Conservation (phyloP, 2,888 invertebrate species). For the Cerceris ruficornis region DNA sequence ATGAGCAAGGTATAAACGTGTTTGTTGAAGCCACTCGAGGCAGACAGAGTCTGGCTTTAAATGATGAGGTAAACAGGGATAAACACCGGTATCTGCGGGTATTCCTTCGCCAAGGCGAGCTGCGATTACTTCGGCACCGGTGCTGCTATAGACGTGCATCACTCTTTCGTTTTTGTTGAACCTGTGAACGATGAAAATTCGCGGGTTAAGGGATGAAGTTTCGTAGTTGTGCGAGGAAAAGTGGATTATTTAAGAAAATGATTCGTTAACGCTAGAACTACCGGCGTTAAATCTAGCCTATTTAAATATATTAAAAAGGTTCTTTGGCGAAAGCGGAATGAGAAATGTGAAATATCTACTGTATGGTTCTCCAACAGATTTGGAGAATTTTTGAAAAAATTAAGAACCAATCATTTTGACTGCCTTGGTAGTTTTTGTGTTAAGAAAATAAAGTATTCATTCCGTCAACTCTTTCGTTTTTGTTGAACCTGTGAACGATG, state of each 20-base stretch:
- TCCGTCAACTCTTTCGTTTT: conserved; percentile 83
- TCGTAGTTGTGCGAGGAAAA: neutral
- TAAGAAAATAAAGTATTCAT: no score
- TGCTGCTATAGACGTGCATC: conserved; percentile 88
- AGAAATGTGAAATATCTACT: no score
- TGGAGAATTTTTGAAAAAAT: no score
- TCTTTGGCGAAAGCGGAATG: no score
- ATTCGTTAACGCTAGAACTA: no score
- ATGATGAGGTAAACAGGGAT: conserved; percentile 86
- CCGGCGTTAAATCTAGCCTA: no score
- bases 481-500: conserved; percentile 86
- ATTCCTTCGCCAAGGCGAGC: conserved; percentile 85
- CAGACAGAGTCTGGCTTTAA: conserved; percentile 83
- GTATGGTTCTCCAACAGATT: no score
- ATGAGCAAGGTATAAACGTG: conserved; percentile 87
- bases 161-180: conserved; percentile 90
- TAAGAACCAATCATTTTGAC: no score
- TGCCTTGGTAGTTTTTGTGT: no score
- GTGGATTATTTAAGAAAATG: no score
- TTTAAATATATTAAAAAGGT: no score
- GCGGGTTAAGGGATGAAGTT: neutral
- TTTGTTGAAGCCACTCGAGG: conserved; percentile 91
- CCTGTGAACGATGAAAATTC: conserved; percentile 75
- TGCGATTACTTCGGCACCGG: conserved; percentile 87
- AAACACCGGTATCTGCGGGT: conserved; percentile 85